A percentile compares a stretch with the other conserved stretches of the same genome.
These are phyloP conservation scores for Stictonetta naevosa DNA, from an alignment of 2,113 vertebrate species.

Conservation along the genomic window DNA sequence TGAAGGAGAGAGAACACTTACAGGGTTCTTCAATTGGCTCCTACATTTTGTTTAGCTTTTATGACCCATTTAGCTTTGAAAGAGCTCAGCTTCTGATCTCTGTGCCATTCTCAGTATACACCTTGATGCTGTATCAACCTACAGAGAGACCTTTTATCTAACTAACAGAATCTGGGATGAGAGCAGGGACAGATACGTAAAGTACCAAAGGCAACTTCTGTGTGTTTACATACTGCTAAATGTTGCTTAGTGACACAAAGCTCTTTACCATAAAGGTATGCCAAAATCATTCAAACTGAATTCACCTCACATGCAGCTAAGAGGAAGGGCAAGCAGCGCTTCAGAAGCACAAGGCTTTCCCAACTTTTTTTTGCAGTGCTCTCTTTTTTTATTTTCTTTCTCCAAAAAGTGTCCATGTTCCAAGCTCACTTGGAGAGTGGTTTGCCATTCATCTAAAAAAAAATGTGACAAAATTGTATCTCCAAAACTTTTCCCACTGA, in stretches of 20 bases:
- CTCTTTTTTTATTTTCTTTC: background rate
- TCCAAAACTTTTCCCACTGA: background rate
- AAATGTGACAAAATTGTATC: background rate
- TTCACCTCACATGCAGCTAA: background rate
- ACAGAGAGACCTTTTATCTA: slow-evolving; percentile 38
- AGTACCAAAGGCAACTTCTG: slow-evolving; percentile 15
- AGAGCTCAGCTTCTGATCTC: slow-evolving; percentile 24
- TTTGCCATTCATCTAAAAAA: background rate
- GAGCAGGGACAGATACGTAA: background rate
- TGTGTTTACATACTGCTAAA: background rate
- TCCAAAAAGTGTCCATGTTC: background rate
- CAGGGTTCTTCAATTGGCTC: background rate
- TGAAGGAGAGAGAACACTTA: background rate
- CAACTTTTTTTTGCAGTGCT: background rate
- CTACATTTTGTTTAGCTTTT: background rate
- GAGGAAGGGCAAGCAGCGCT: background rate
- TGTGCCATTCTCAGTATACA: background rate
- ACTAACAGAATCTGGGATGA: background rate
- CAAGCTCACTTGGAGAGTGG: background rate
- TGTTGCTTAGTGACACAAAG: slow-evolving; percentile 10
- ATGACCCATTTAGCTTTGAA: slow-evolving; percentile 1
- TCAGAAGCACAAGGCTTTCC: background rate
- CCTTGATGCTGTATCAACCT: slow-evolving; percentile 7
- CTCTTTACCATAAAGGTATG: slow-evolving; percentile 1
- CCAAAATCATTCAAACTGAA: background rate